Conservation (phyloP, 2,888 invertebrate genomes). For the Lasioglossum pauxillum region DNA sequence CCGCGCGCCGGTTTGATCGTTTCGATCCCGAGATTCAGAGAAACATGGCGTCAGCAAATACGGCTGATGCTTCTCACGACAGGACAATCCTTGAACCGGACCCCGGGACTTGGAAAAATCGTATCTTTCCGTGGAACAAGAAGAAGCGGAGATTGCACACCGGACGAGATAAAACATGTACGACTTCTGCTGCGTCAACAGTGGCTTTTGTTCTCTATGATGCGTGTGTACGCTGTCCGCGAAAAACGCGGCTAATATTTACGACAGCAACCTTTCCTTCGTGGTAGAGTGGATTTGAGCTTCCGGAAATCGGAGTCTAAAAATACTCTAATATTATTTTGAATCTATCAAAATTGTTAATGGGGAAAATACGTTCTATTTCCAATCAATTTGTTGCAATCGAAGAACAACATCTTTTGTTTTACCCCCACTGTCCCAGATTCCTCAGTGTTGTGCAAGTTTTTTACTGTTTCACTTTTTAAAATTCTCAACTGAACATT, state of each 20-base stretch:
- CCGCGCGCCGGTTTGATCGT: background rate
- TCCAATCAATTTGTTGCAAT: too few species aligned
- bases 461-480: background rate
- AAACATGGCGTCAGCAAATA: slow-evolving; percentile 60
- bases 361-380: background rate
- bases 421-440: too few species aligned
- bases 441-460: background rate
- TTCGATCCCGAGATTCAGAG: background rate
- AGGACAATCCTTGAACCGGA: slow-evolving; percentile 60
- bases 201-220: slow-evolving; percentile 10
- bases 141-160: slow-evolving; percentile 54
- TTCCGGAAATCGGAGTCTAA: background rate
- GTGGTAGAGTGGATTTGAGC: background rate
- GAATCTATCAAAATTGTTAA: background rate
- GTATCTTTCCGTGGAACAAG: slow-evolving; percentile 55
- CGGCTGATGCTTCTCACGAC: slow-evolving; percentile 38
- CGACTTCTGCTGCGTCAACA: slow-evolving; percentile 43
- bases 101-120: slow-evolving; percentile 50
- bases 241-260: background rate
- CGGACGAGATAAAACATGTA: slow-evolving; percentile 67
- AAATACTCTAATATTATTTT: background rate
- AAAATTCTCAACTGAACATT: background rate
- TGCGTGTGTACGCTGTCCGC: slow-evolving; percentile 3
- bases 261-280: background rate
- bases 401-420: too few species aligned